Evolutionary conservation across 2,797 vertebrate species (phyloP).

Genomic region (Petrocephalus sullivani): DNA sequence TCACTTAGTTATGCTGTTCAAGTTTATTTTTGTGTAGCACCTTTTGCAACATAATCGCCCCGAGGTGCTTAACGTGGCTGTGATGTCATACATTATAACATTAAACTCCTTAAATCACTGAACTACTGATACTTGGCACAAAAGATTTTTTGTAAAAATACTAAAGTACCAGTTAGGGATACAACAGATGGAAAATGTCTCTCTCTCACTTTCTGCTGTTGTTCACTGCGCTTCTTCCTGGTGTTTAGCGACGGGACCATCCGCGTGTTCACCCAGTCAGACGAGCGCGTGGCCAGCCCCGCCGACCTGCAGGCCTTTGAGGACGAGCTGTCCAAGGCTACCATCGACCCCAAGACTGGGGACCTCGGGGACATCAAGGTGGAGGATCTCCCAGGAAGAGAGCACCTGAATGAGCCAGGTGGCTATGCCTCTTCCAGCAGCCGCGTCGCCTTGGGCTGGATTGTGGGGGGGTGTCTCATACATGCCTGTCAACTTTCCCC

Average conservation of each 20-base stretch:
- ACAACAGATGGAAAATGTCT: not conserved
- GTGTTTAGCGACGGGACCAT: constrained; percentile 82
- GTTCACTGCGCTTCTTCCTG: not conserved
- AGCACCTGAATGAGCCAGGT: constrained; percentile 89
- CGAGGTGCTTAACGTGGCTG: not conserved
- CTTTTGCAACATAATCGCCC: not conserved
- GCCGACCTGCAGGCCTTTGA: constrained; percentile 88
- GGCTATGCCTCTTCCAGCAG: constrained; percentile 24
- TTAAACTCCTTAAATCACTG: not conserved
- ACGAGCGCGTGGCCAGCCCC: constrained; percentile 74
- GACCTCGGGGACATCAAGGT: constrained; percentile 87
- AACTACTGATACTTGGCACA: too few relatives aligned
- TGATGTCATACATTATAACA: too few relatives aligned
- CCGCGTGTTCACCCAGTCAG: constrained; percentile 83
- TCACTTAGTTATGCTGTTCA: not conserved
- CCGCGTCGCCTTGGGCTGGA: not conserved
- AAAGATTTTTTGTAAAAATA: too few relatives aligned
- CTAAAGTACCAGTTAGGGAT: not conserved
- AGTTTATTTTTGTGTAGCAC: not conserved
- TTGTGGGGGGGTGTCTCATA: not conserved
- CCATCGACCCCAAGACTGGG: constrained; percentile 87
- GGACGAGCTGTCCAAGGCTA: constrained; percentile 84
- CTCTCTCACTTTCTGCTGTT: not conserved
- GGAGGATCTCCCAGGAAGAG: constrained; percentile 86
- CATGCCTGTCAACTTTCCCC: not conserved